These are phyloP conservation scores for Ophiothrix spiculata DNA, from an alignment of 35 echinoderm and acorn worm genomes.

Conservation along the genomic window DNA sequence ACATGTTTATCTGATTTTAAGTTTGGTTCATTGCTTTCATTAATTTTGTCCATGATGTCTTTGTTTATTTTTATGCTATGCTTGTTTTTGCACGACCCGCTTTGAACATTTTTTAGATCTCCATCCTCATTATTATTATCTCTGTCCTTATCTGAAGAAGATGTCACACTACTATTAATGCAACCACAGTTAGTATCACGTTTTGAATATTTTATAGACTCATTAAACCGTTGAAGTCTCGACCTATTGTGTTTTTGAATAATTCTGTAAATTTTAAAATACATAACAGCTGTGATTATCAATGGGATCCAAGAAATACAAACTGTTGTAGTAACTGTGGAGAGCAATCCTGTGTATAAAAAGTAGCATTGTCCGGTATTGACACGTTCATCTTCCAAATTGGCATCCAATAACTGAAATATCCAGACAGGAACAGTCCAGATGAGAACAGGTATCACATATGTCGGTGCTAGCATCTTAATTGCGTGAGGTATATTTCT, in stretches of 20 bases:
- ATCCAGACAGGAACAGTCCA: slow-evolving; percentile 6
- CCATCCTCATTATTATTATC: too few relatives aligned
- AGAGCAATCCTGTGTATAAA: neutral
- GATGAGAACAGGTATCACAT: slow-evolving; percentile 18
- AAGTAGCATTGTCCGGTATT: neutral
- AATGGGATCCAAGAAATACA: slow-evolving; percentile 29
- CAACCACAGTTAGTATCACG: too few relatives aligned
- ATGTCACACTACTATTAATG: too few relatives aligned
- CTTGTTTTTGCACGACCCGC: too few relatives aligned
- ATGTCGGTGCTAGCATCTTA: slow-evolving; percentile 13
- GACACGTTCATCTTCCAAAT: neutral
- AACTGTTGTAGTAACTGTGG: slow-evolving; percentile 22
- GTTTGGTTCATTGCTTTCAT: neutral
- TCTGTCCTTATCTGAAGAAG: too few relatives aligned
- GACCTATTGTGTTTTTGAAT: neutral
- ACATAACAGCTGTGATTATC: neutral
- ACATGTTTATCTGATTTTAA: neutral
- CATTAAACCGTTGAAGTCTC: too few relatives aligned
- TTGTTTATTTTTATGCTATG: too few relatives aligned
- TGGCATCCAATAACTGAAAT: neutral
- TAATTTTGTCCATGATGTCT: too few relatives aligned
- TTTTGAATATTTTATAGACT: too few relatives aligned
- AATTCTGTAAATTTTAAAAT: neutral
- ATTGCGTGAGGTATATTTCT: too few relatives aligned
- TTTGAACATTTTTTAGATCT: too few relatives aligned